Evolutionary conservation across 2,888 invertebrate species (phyloP).

Genomic region (Tanytarsus gracilentus): DNA sequence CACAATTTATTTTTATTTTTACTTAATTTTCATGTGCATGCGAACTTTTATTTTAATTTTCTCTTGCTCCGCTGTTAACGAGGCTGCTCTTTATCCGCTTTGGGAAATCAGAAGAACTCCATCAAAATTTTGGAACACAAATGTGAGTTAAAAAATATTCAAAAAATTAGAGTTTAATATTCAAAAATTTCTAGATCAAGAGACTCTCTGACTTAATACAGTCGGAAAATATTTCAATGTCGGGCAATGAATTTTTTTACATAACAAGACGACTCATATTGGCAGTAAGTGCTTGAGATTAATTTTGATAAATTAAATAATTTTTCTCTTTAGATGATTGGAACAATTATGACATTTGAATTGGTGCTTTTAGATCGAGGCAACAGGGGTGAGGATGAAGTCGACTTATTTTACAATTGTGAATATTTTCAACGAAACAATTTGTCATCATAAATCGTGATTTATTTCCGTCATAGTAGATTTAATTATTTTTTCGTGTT

Average conservation of each 20-base stretch:
- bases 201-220: constrained; percentile 17
- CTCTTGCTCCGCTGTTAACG: constrained; percentile 44
- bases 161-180: neutral
- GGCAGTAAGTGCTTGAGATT: constrained; percentile 14
- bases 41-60: constrained; percentile 43
- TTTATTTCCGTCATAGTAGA: too few species aligned
- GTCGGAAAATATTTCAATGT: constrained; percentile 34
- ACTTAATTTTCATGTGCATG: constrained; percentile 43
- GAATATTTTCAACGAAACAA: neutral
- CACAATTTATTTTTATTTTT: constrained; percentile 43
- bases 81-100: constrained; percentile 38
- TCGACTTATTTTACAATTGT: neutral
- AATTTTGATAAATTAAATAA: neutral
- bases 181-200: constrained; percentile 3
- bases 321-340: constrained; percentile 21
- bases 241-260: constrained; percentile 23
- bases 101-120: constrained; percentile 35
- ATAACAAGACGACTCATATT: constrained; percentile 22
- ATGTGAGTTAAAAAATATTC: constrained; percentile 3
- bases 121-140: constrained; percentile 33
- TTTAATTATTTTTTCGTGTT: too few species aligned
- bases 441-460: too few species aligned
- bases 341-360: constrained; percentile 27
- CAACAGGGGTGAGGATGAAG: neutral
- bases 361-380: constrained; percentile 20